Conservation (phyloP, 2,888 invertebrate genomes). For the Spilosoma lubricipeda region DNA sequence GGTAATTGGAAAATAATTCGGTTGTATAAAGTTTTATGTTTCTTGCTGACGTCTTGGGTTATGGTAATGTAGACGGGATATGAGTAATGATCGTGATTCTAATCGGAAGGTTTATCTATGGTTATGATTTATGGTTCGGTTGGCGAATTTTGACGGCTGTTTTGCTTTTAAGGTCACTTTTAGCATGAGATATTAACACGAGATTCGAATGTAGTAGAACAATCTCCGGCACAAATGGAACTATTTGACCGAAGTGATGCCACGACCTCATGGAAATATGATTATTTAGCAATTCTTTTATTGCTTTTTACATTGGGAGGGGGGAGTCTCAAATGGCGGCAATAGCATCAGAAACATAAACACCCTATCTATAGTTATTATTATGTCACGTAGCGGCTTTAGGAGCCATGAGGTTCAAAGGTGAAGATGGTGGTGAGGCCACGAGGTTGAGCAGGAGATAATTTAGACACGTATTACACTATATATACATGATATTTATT, state of each 20-base stretch:
- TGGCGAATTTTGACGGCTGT: not conserved
- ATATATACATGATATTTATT: too few species aligned
- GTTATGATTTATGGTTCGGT: not conserved
- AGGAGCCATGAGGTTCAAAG: too few species aligned
- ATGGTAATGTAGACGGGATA: conserved; percentile 9
- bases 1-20: conserved; percentile 52
- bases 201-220: not conserved
- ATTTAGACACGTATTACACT: too few species aligned
- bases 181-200: not conserved
- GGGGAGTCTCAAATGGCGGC: too few species aligned
- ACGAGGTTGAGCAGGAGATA: too few species aligned
- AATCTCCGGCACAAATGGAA: not conserved
- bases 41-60: conserved; percentile 20
- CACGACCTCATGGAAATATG: too few species aligned
- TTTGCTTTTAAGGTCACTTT: not conserved
- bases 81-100: conserved; percentile 6
- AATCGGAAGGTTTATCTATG: conserved; percentile 1
- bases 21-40: conserved; percentile 48
- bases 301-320: not conserved
- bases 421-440: too few species aligned
- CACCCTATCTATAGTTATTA: too few species aligned
- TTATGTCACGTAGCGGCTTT: too few species aligned
- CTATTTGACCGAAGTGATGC: not conserved
- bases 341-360: too few species aligned
- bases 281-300: not conserved